Percentiles rank a stretch among this genome's conserved stretches.
These are phyloP conservation scores for Atractosteus spatula DNA, from an alignment of 2,113 vertebrate species.

Conservation along the genomic window DNA sequence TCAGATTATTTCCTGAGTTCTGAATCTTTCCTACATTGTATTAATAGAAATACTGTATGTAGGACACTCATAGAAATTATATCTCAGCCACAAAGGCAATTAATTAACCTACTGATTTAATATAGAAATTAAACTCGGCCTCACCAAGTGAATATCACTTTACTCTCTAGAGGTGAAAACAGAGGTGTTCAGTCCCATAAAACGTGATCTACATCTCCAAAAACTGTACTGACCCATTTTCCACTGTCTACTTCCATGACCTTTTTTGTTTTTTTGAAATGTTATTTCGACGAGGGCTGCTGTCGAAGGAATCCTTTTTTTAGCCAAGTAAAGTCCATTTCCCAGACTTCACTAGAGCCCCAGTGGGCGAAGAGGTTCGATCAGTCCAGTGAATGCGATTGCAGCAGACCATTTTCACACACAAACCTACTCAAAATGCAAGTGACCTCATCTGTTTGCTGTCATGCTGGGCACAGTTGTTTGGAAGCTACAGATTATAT, in stretches of 20 bases:
- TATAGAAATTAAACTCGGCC: slow-evolving; percentile 8
- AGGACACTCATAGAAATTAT: slow-evolving; percentile 39
- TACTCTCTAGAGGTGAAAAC: not conserved
- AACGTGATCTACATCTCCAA: not conserved
- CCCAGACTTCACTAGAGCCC: not conserved
- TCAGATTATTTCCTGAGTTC: slow-evolving; percentile 1
- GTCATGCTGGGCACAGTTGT: not conserved
- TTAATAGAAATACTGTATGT: slow-evolving; percentile 27
- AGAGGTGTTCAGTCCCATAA: no score
- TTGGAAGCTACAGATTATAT: not conserved
- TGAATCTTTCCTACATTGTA: not conserved
- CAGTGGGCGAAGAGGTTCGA: not conserved
- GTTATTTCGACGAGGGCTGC: not conserved
- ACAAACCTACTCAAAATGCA: slow-evolving; percentile 21
- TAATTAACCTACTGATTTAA: slow-evolving; percentile 40
- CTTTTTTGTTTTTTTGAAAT: not conserved
- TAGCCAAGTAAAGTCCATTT: not conserved
- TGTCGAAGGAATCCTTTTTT: slow-evolving; percentile 9
- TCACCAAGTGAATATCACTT: slow-evolving; percentile 10
- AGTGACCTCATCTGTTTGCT: slow-evolving; percentile 9
- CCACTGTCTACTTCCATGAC: not conserved
- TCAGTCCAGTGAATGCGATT: slow-evolving; percentile 25
- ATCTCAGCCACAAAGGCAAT: slow-evolving; percentile 31
- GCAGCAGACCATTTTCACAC: not conserved
- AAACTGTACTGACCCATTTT: not conserved